Conservation (phyloP, 2,888 invertebrate species). For the Aleiodes testaceus region DNA sequence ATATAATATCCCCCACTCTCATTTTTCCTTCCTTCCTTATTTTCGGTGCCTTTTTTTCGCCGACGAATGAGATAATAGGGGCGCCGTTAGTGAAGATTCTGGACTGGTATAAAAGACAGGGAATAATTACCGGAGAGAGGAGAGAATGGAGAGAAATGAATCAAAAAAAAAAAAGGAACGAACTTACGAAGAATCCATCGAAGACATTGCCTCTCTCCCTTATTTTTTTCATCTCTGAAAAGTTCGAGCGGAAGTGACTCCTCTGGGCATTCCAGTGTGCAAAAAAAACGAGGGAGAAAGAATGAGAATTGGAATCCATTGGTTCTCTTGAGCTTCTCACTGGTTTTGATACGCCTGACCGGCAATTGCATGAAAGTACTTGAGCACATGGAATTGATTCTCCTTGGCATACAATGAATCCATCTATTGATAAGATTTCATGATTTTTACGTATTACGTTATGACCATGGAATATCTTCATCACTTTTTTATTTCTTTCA, state of each 20-base stretch:
- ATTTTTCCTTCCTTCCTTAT: not conserved
- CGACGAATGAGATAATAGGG: conserved; percentile 24
- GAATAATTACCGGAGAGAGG: conserved; percentile 34
- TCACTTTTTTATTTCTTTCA: not conserved
- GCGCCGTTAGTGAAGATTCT: conserved; percentile 29
- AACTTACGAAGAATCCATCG: conserved; percentile 21
- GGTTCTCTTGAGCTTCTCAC: conserved; percentile 21
- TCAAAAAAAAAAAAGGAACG: conserved; percentile 11
- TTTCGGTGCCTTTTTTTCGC: not conserved
- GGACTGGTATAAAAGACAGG: conserved; percentile 23
- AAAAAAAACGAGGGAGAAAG: conserved; percentile 40
- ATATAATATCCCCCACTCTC: conserved; percentile 10
- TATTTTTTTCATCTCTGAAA: conserved; percentile 34
- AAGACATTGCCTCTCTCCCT: conserved; percentile 12
- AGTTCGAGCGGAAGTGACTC: conserved; percentile 48
- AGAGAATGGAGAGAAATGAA: conserved; percentile 10
- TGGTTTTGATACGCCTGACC: conserved; percentile 36
- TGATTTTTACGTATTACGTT: conserved; percentile 38
- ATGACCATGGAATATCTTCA: not conserved
- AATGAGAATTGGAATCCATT: conserved; percentile 35
- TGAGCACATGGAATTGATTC: conserved; percentile 50
- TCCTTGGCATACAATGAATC: conserved; percentile 52
- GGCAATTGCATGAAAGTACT: conserved; percentile 35
- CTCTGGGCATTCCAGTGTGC: conserved; percentile 41
- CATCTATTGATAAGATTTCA: conserved; percentile 51